These are phyloP conservation scores for Platalea minor DNA, from an alignment of 2,797 vertebrate species.

Conservation along the genomic window DNA sequence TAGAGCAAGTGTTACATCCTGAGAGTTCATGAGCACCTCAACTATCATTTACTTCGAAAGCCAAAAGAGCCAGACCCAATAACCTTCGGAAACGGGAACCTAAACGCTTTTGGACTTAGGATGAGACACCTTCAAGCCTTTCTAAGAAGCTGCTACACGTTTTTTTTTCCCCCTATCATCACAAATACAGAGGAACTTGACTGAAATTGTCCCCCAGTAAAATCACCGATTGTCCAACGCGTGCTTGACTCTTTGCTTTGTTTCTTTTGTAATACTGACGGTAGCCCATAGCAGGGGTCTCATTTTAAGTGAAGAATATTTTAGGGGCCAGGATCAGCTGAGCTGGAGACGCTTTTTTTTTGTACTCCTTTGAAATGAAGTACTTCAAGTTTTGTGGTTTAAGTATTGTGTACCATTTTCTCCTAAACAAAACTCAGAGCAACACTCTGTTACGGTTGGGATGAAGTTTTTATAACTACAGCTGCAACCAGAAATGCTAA, in stretches of 20 bases:
- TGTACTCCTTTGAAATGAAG: background rate
- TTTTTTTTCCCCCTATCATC: background rate
- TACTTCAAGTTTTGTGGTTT: background rate
- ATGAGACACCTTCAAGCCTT: background rate
- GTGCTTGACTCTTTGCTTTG: background rate
- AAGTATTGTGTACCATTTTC: background rate
- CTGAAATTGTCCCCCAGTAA: background rate
- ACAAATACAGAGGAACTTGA: background rate
- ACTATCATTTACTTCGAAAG: background rate
- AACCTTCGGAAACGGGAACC: background rate
- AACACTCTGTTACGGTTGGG: background rate
- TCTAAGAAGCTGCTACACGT: background rate
- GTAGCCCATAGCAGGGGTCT: background rate
- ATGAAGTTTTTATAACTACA: background rate
- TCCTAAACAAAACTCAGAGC: background rate
- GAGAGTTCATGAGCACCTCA: background rate
- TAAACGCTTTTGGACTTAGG: background rate
- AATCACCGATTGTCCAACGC: fast-evolving
- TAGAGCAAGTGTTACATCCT: background rate
- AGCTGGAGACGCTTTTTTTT: background rate
- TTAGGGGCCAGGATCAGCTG: background rate
- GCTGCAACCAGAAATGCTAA: background rate
- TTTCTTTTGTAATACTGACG: background rate
- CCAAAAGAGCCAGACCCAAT: background rate
- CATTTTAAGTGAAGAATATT: background rate